Percentiles rank a stretch among this genome's conserved stretches.
phyloP scores from a whole-genome alignment of 1,140 invertebrate genomes.

The Drosophila prosaltans region DNA sequence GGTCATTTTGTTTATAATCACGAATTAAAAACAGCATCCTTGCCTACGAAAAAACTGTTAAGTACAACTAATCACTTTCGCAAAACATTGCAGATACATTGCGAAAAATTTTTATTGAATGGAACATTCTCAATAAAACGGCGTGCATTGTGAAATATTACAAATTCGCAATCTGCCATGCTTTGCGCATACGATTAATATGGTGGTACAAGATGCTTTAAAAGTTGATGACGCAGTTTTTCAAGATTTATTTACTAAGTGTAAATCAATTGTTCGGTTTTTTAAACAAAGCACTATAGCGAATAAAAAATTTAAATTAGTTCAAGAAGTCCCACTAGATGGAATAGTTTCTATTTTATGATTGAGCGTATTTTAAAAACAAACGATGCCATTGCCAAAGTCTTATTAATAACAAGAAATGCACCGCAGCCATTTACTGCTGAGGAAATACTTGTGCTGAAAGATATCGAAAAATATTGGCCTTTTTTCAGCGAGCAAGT shows the following conservation, averaged over 20 bases:
- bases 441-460: background rate
- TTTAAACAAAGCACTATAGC: conserved; percentile 28
- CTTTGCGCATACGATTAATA: background rate
- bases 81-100: conserved; percentile 42
- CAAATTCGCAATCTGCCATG: conserved; percentile 7
- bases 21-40: background rate
- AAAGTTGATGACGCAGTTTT: conserved; percentile 17
- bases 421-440: too few species aligned
- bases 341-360: background rate
- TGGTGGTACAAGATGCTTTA: conserved; percentile 10
- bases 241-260: conserved; percentile 23
- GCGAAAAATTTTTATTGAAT: conserved; percentile 25
- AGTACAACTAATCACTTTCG: conserved; percentile 28
- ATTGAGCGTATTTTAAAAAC: conserved; percentile 24
- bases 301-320: conserved; percentile 30
- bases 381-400: conserved; percentile 26
- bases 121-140: conserved; percentile 32
- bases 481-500: too few species aligned
- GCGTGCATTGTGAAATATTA: conserved; percentile 23
- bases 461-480: too few species aligned
- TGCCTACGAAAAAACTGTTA: conserved; percentile 35
- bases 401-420: conserved; percentile 19
- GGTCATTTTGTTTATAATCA: too few species aligned
- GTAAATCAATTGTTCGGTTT: conserved; percentile 21
- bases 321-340: conserved; percentile 24